Evolutionary conservation across 2,113 vertebrate species (phyloP).

Genomic region (Camelus dromedarius): DNA sequence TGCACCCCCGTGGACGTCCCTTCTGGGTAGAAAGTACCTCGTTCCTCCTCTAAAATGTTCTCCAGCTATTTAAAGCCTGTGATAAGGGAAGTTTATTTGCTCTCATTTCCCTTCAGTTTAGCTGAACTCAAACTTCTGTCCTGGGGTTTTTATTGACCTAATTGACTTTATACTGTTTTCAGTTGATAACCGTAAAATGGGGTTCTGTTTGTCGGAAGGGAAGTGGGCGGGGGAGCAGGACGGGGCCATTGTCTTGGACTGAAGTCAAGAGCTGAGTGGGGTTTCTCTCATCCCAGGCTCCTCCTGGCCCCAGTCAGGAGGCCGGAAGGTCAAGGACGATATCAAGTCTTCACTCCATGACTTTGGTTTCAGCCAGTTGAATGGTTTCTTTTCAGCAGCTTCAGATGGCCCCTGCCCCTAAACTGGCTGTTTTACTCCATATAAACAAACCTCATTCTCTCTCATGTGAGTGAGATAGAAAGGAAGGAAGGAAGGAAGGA

Average conservation of each 20-base stretch:
- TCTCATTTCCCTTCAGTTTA: neutral
- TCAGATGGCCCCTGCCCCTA: neutral
- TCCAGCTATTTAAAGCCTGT: conserved; percentile 31
- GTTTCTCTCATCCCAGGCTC: neutral
- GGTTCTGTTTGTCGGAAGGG: neutral
- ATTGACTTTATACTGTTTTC: conserved; percentile 27
- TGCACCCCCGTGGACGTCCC: neutral
- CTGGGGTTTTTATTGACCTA: conserved; percentile 1
- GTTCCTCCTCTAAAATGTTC: conserved; percentile 37
- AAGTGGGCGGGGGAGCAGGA: neutral
- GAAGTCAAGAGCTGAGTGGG: neutral
- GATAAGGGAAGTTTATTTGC: neutral
- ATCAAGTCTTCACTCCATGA: neutral
- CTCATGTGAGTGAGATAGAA: neutral
- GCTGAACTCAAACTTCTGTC: neutral
- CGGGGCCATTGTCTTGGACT: neutral
- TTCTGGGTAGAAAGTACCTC: neutral
- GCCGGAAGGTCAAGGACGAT: neutral
- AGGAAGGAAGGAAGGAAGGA: neutral
- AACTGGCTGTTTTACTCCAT: neutral
- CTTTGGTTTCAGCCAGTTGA: neutral
- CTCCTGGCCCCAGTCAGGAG: neutral
- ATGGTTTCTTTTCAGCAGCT: neutral
- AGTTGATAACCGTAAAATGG: conserved; percentile 16
- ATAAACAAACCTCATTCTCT: neutral